These are phyloP conservation scores for Danio aesculapii DNA, from an alignment of 2,797 vertebrate species.

Conservation along the genomic window DNA sequence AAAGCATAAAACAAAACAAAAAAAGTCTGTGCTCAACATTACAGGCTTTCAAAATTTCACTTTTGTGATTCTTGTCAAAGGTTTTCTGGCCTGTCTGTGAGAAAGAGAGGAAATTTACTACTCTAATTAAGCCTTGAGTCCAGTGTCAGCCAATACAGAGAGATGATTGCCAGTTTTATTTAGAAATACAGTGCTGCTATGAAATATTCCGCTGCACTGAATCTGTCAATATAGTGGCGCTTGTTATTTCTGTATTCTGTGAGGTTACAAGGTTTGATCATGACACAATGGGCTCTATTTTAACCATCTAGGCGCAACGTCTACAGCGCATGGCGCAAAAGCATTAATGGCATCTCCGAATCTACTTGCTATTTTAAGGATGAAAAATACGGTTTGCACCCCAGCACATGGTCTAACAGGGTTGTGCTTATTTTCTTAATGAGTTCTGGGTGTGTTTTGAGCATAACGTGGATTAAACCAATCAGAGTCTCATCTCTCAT, in stretches of 20 bases:
- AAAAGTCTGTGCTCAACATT: neutral
- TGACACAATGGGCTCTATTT: too few species aligned
- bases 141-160: neutral
- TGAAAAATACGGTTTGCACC: too few species aligned
- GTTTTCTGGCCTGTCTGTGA: neutral
- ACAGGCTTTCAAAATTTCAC: neutral
- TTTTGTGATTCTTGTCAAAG: neutral
- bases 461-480: too few species aligned
- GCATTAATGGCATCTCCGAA: too few species aligned
- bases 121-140: neutral
- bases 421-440: too few species aligned
- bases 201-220: constrained; percentile 15
- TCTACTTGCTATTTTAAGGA: too few species aligned
- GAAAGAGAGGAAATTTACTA: neutral
- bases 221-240: neutral
- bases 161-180: neutral
- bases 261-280: neutral
- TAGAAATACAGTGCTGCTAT: neutral
- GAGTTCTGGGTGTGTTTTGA: too few species aligned
- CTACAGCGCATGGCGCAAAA: too few species aligned
- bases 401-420: too few species aligned
- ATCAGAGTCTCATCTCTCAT: too few species aligned
- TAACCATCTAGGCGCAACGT: too few species aligned
- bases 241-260: neutral
- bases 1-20: neutral